Base-by-base conservation (phyloP, 2,113 vertebrate genomes). In the Meriones unguiculatus region DNA sequence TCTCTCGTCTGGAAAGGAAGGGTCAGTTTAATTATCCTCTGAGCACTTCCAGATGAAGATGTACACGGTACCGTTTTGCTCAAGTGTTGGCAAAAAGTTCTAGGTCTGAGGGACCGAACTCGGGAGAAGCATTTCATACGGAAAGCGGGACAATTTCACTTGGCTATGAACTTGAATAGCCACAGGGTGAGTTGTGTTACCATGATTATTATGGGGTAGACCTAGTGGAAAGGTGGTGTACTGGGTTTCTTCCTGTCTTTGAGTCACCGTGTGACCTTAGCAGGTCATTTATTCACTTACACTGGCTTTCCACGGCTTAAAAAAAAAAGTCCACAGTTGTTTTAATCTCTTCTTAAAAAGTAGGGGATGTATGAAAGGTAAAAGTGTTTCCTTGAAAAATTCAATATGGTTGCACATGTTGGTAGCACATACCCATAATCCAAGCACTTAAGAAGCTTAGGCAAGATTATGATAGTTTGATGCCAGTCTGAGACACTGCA, bases 281-380 rank as follows among this genome's bases (percentile, higher is more conserved):
- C 5, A 92, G 87, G 77, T 89, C 54, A n/a, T 69, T 89, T 38
- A 15, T 25, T 91, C 50, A 20, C 41, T 82, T 57, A 35, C 20
- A 64, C 62, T 87, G 75, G 57, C 59, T 97, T 95, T 94, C 22
- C 20, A 92, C 30, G 35, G 67, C 28, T 94, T n/a, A 80, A 86
- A 84, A 73, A 57, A 92, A 54, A 46, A 65, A 7, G 65, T 81
- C 80, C 28, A 90, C 11, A 46, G 52, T 41, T 35, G 72, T 24
- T 17, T 13, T 50, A 50, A 81, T 54, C 92, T 41, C 69, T 38
- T 73, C 78, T 81, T 25, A 81, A 85, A 59, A 15, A 1, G 5
- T 22, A 62, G 3, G 3, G 15, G 41, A 73, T 8, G 10, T 38
- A 80, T 30, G 59, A 73, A 88, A 94, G 20, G 88, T 38, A 96